Evolutionary conservation across 2,888 invertebrate genomes (phyloP), one percentile per base, ranked within the genome.

Genomic region (Entomobrya proxima): DNA sequence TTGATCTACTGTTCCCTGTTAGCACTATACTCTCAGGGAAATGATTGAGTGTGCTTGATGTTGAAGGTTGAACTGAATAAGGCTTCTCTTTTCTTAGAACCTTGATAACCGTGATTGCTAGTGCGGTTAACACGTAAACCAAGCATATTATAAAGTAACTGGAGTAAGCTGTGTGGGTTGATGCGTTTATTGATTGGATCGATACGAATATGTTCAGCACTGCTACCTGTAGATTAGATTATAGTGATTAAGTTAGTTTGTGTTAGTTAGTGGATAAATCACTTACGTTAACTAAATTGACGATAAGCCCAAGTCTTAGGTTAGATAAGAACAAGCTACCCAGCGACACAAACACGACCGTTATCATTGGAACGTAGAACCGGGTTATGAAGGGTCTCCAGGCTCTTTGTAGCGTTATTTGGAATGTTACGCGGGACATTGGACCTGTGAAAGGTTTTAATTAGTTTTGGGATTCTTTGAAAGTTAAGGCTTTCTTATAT

Each of bases 191-290:
- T 4, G 64, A 78, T 11, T 79, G 64, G 44, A 86, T 44, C 15
- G 55, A 83, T 24, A 79, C 74, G 37, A 86, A 86, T 9, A 86
- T 52, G 50, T 86, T 86, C 18, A 86, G 61, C 27, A 86, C 75
- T 1, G 72, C 83, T 3, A 86, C 55, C 86, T 86, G 58, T 3
- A 79, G 35, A 55, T 0, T n/a, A n/a, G n/a, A n/a, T n/a, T n/a
- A n/a, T 11, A 55, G 44, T 30, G 76, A 27, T 21, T 47, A 30
- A 3, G 30, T 18, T 44, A 15, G 50, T 3, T 15, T 21, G n/a
- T 72, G 1, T 50, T 18, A 40, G 15, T 1, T 9, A 24, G 24
- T 24, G 4, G 11, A 72, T 13, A 6, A 18, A 58, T 30, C 5
- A 67, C 37, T 58, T 61, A 86, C 86, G 21, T 83, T 74, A 15